phyloP scores from a whole-genome alignment of 2,888 invertebrate genomes.

The Oxyteleia sp. region DNA sequence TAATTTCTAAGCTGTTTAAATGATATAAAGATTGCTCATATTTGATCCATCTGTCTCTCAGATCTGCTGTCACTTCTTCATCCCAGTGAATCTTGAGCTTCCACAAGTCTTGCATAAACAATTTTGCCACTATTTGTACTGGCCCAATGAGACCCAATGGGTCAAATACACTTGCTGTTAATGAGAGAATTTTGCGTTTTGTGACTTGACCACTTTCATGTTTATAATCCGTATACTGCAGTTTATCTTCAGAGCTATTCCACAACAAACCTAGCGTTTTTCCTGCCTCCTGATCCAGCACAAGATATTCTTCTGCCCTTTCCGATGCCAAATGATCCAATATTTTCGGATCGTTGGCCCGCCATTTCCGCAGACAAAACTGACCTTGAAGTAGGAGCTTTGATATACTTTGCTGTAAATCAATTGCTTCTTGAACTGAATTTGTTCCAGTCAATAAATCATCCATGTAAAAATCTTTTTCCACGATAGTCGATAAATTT shows the following conservation, averaged over 20 bases:
- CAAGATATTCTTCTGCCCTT: constrained; percentile 26
- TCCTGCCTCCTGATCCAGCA: constrained; percentile 51
- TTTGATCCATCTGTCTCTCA: constrained; percentile 7
- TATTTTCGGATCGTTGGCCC: constrained; percentile 36
- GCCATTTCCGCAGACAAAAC: constrained; percentile 65
- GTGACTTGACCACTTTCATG: background rate
- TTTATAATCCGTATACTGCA: constrained; percentile 46
- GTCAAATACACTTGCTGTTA: constrained; percentile 67
- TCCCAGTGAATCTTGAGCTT: constrained; percentile 35
- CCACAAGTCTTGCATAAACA: constrained; percentile 63
- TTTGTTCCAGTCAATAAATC: background rate
- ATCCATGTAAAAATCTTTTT: background rate
- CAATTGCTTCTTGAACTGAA: background rate
- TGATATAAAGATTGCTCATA: constrained; percentile 16
- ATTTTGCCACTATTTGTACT: constrained; percentile 55
- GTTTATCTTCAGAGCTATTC: constrained; percentile 48
- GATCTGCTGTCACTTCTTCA: constrained; percentile 7
- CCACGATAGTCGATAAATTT: background rate
- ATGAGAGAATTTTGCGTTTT: constrained; percentile 58
- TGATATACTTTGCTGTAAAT: background rate
- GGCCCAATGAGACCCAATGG: constrained; percentile 60
- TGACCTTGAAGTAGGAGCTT: constrained; percentile 17
- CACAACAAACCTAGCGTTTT: constrained; percentile 70
- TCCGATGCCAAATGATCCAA: constrained; percentile 9
- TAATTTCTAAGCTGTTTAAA: constrained; percentile 44